Percentiles rank a stretch among this genome's conserved stretches.
These are phyloP conservation scores for Thymelicus acteon DNA, from an alignment of 2,888 invertebrate genomes.

Conservation along the genomic window DNA sequence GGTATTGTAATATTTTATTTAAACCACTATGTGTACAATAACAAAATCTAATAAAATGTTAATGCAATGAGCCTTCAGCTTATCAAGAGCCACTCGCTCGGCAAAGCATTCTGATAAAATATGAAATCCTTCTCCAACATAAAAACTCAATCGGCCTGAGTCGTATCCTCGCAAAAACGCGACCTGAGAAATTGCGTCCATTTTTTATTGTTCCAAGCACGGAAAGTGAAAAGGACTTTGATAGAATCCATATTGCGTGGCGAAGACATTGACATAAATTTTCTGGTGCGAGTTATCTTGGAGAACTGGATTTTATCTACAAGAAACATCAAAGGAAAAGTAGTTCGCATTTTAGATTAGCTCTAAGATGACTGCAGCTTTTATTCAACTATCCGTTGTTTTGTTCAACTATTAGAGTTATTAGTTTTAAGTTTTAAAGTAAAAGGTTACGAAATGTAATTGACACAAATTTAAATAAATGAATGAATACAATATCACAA, in stretches of 20 bases:
- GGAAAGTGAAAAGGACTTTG: constrained; percentile 37
- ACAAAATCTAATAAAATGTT: neutral
- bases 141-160: constrained; percentile 34
- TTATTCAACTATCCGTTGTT: no score
- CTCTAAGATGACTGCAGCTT: no score
- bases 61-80: neutral
- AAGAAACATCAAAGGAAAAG: constrained; percentile 4
- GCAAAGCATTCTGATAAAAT: constrained; percentile 27
- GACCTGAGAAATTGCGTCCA: constrained; percentile 33
- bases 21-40: no score
- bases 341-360: constrained; percentile 10
- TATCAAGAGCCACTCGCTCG: constrained; percentile 23
- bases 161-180: constrained; percentile 26
- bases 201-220: constrained; percentile 34
- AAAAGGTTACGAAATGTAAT: no score
- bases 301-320: constrained; percentile 3
- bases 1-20: no score
- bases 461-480: no score
- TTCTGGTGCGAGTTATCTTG: neutral
- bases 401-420: no score
- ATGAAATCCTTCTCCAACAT: constrained; percentile 29
- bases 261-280: constrained; percentile 33
- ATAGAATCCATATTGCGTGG: constrained; percentile 30
- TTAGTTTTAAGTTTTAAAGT: no score
- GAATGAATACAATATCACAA: no score